Base-by-base conservation (phyloP, 30 jellyfish, hydroid and myxozoan genomes). In the Cassiopea xamachana region DNA sequence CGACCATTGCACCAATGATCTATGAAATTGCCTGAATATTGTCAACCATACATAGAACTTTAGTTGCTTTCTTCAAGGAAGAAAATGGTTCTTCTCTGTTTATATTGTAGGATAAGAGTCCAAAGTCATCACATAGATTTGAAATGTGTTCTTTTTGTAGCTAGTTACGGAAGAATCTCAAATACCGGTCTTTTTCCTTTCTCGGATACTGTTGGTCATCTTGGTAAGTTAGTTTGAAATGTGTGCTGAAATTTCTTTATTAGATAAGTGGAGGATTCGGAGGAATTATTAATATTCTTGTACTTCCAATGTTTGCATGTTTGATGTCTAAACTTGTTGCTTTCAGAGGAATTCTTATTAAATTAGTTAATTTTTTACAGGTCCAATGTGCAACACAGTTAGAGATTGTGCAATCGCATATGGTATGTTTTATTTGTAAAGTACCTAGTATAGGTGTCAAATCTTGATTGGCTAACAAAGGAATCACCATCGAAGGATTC, bases 81-180 rank as follows among this genome's bases (percentile, higher is more conserved):
- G n/a, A n/a, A n/a, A n/a, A n/a, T n/a, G n/a, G n/a, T n/a, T n/a
- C n/a, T n/a, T n/a, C n/a, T n/a, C n/a, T n/a, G n/a, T n/a, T n/a
- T n/a, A n/a, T n/a, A n/a, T n/a, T n/a, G n/a, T n/a, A n/a, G n/a
- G 9, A 51, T 51, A 9, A 51, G 9, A 51, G 4, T 51, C 14
- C 14, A 17, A 2, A 69, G 78, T 69, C 5, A 14, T 69, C 78
- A 69, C 78, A 27, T 4, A 14, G 10, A 7, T 16, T 8, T 16
- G 15, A 15, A 9, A 12, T 62, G 19, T 17, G 14, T 62, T 62
- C 2, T 62, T 8, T 62, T 62, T 62, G 74, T 62, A 95, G 99
- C 97, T 1, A 78, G 97, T 7, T 95, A 81, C 73, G 98, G 98
- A 69, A 64, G 99, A 19, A 43, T 87, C 61, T 86, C 96, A 69